Percentiles rank a stretch among this genome's conserved stretches.
phyloP scores from a whole-genome alignment of 2,113 vertebrate genomes.

The Protomyctophum bolini region DNA sequence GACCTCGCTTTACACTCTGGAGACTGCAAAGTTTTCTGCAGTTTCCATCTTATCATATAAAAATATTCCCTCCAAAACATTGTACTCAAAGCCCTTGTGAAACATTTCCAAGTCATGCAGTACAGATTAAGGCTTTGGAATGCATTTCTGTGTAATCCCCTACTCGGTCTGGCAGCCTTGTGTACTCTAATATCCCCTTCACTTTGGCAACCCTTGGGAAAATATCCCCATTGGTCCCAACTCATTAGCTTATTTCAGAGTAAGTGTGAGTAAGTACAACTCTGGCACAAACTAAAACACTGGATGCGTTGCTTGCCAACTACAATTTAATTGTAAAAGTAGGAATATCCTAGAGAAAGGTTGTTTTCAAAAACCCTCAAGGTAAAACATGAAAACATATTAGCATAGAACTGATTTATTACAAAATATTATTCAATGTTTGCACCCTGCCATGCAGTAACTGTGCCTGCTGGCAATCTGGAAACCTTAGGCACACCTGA shows the following conservation, averaged over 20 bases:
- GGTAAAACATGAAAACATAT: not conserved
- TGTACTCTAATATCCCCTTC: slow-evolving; percentile 27
- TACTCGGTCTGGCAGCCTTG: slow-evolving; percentile 11
- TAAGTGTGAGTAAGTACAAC: slow-evolving; percentile 3
- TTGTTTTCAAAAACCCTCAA: not conserved
- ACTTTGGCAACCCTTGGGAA: slow-evolving; percentile 39
- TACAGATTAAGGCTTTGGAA: slow-evolving; percentile 70
- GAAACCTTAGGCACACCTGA: not conserved
- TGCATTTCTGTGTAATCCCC: slow-evolving; percentile 68
- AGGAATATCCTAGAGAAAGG: not conserved
- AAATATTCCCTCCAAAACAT: slow-evolving; percentile 15
- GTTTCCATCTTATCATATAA: not conserved
- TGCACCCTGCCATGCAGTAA: slow-evolving; percentile 38
- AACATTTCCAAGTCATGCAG: slow-evolving; percentile 68
- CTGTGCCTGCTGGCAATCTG: slow-evolving; percentile 27
- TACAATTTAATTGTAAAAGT: not conserved
- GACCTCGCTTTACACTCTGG: no score
- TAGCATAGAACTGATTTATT: not conserved
- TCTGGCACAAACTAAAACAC: not conserved
- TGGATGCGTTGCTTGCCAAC: not conserved
- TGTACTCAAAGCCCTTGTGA: slow-evolving; percentile 36
- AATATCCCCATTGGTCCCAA: slow-evolving; percentile 14
- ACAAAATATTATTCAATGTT: slow-evolving; percentile 27
- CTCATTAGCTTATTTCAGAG: slow-evolving; percentile 32
- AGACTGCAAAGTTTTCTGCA: no score